Conservation (phyloP, 2,113 vertebrate genomes). For the Athene noctua region DNA sequence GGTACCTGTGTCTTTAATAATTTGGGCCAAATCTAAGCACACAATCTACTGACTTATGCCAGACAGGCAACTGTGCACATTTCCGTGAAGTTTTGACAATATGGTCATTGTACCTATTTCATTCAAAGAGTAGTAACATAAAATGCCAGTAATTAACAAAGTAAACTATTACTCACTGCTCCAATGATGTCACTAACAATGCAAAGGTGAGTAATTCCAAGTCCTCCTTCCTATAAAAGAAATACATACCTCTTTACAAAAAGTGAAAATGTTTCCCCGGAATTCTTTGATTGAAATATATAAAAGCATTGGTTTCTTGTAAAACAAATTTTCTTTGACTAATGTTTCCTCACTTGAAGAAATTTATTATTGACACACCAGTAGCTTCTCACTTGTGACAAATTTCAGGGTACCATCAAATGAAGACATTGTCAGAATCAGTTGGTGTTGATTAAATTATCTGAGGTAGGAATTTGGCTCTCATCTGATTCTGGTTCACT, state of each 20-base stretch:
- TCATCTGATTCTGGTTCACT: neutral
- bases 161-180: slow-evolving; percentile 64
- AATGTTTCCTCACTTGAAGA: neutral
- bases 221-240: slow-evolving; percentile 52
- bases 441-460: neutral
- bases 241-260: neutral
- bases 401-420: neutral
- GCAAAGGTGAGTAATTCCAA: slow-evolving; percentile 23
- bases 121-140: neutral
- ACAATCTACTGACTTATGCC: neutral
- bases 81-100: neutral
- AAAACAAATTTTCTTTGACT: neutral
- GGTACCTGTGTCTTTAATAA: neutral
- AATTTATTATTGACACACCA: neutral
- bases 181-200: slow-evolving; percentile 58
- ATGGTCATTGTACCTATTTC: neutral
- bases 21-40: neutral
- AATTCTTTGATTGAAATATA: neutral
- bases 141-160: neutral
- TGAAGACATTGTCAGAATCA: neutral
- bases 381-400: neutral
- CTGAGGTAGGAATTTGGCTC: neutral
- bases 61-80: neutral
- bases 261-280: neutral
- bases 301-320: neutral